Evolutionary conservation across 2,113 vertebrate genomes (phyloP), one percentile per base, ranked within the genome.

Genomic region (Neoarius graeffei): DNA sequence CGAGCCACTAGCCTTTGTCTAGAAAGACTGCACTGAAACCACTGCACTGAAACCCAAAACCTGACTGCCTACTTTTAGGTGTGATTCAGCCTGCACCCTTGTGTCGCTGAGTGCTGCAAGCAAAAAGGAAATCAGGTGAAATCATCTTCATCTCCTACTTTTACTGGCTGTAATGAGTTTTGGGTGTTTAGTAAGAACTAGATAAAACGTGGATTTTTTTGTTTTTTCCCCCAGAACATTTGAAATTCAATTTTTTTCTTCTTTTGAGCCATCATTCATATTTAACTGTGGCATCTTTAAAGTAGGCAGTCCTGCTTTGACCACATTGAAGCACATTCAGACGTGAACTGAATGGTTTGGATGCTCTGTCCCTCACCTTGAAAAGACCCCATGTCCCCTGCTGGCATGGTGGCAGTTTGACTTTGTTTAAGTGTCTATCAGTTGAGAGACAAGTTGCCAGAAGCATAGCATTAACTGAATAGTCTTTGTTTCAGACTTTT

Each of bases 1-100:
- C 19, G 25, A 57, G 27, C n/a, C 86, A 86, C 85, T 81, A 85
- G 82, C 57, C 83, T 88, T 87, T 89, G 11, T 57, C 86, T 89
- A 42, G 42, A 42, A 42, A 42, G 42, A 42, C 42, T 42, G 42
- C 42, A 42, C 83, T 90, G 67, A 91, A 87, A 89, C 81, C 73
- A 71, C 87, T 85, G 88, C 91, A 91, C 87, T 93, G 92, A 90
- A 92, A 92, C 88, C 84, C 81, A 91, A 91, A 90, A 92, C 91
- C 85, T 67, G 35, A 35, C 73, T 67, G 48, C 60, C 71, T 74
- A 20, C 80, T 60, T 62, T 82, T 48, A 82, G 80, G 80, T 3
- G 30, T 82, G 80, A 60, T 54, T 79, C 56, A 81, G 19, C 57
- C 42, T 82, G 30, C 35, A 82, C 80, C 30, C 27, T 62, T 81